Evolutionary conservation across 1,140 invertebrate species (phyloP).

Genomic region (Trichoplusia ni): DNA sequence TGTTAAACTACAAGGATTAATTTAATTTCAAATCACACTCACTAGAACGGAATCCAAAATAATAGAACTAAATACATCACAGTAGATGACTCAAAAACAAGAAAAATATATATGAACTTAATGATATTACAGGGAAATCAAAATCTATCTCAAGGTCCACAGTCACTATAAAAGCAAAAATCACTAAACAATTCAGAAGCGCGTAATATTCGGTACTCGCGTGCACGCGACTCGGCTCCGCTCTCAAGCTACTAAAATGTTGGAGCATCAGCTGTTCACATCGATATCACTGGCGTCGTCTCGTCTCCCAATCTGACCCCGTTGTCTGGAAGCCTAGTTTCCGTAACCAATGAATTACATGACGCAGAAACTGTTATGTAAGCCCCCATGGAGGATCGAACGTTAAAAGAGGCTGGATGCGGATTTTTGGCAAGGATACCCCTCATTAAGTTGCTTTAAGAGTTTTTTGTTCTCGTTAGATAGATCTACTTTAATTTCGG

Average conservation of each 20-base stretch:
- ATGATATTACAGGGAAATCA: too few species aligned
- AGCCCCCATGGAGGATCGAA: neutral
- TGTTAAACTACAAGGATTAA: too few species aligned
- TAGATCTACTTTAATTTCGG: too few species aligned
- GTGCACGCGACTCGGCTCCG: conserved; percentile 15
- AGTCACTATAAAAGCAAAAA: neutral
- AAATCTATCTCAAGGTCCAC: neutral
- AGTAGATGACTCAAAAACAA: too few species aligned
- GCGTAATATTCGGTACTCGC: conserved; percentile 6
- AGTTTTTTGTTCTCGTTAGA: too few species aligned
- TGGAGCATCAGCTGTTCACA: conserved; percentile 68
- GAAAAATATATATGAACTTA: too few species aligned
- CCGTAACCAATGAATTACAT: conserved; percentile 26
- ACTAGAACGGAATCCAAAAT: too few species aligned
- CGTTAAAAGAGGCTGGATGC: too few species aligned
- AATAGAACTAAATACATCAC: too few species aligned
- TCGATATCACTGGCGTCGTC: conserved; percentile 72
- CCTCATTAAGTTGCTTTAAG: neutral
- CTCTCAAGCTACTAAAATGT: conserved; percentile 51
- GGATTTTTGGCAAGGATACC: neutral
- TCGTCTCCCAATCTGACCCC: conserved; percentile 70
- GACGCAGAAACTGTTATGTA: conserved; percentile 13
- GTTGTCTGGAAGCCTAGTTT: conserved; percentile 48
- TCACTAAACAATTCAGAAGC: neutral
- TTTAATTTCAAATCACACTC: too few species aligned